Percentiles rank a stretch among this genome's conserved stretches.
phyloP scores from a whole-genome alignment of 2,797 vertebrate genomes.

The Phataginus tetradactyla region DNA sequence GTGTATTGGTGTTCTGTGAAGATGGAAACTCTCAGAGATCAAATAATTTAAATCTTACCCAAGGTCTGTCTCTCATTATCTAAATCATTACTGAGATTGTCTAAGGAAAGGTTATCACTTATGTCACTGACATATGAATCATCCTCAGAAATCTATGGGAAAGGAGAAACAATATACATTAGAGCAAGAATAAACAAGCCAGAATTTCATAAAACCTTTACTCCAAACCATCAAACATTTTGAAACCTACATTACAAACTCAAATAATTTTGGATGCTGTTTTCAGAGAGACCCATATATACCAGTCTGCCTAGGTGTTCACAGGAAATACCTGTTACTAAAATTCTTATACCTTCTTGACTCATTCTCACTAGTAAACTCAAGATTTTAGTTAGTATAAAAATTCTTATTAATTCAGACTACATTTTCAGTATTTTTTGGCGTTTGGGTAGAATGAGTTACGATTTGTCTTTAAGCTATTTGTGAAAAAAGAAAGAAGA shows the following conservation, averaged over 20 bases:
- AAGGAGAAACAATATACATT: conserved; percentile 68
- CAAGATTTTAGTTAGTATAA: neutral
- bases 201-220: neutral
- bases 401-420: conserved; percentile 24
- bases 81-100: conserved; percentile 94
- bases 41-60: conserved; percentile 80
- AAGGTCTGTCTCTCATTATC: conserved; percentile 90
- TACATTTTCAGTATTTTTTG: conserved; percentile 26
- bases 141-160: conserved; percentile 94
- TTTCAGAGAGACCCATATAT: neutral
- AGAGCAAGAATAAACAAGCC: neutral
- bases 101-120: conserved; percentile 97
- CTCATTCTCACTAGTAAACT: neutral
- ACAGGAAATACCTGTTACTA: neutral
- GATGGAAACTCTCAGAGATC: conserved; percentile 18
- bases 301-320: neutral
- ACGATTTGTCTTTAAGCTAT: neutral
- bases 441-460: neutral
- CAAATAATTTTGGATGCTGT: neutral
- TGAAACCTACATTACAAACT: neutral
- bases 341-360: neutral
- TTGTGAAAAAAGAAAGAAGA: neutral
- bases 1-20: neutral
- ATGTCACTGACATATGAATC: conserved; percentile 98
- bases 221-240: neutral